A percentile compares a stretch with the other conserved stretches of the same genome.
These are phyloP conservation scores for Catagonus wagneri DNA, from an alignment of 2,113 vertebrate genomes.

Conservation along the genomic window DNA sequence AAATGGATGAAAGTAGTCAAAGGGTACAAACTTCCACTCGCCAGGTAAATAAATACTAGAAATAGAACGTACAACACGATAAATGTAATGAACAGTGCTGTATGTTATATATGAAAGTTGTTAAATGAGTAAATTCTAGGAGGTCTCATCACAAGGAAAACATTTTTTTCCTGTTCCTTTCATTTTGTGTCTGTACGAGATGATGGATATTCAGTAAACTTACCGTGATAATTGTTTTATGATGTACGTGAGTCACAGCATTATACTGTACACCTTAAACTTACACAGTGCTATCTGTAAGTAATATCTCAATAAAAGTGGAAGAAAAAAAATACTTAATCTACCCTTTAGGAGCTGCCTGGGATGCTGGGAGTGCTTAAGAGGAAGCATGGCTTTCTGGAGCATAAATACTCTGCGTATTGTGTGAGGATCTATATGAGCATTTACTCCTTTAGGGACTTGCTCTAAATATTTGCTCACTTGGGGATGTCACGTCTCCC, in stretches of 20 bases:
- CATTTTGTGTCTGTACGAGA: not conserved
- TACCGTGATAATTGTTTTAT: not conserved
- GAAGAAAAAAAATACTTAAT: not conserved
- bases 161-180: not conserved
- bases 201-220: not conserved
- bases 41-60: not conserved
- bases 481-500: constrained; percentile 22
- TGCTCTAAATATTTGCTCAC: constrained; percentile 50
- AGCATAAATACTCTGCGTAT: not conserved
- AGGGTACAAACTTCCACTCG: not conserved
- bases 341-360: not conserved
- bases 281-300: not conserved
- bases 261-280: not conserved
- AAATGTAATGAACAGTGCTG: not conserved
- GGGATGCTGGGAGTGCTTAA: not conserved
- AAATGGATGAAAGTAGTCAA: not conserved
- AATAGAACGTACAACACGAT: not conserved
- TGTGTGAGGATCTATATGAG: not conserved
- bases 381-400: not conserved
- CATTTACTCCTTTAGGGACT: not conserved
- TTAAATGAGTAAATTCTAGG: not conserved
- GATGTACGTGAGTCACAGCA: not conserved
- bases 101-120: not conserved
- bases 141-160: not conserved
- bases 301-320: not conserved